phyloP scores from a whole-genome alignment of 2,113 vertebrate species.

The Spilogale gracilis region DNA sequence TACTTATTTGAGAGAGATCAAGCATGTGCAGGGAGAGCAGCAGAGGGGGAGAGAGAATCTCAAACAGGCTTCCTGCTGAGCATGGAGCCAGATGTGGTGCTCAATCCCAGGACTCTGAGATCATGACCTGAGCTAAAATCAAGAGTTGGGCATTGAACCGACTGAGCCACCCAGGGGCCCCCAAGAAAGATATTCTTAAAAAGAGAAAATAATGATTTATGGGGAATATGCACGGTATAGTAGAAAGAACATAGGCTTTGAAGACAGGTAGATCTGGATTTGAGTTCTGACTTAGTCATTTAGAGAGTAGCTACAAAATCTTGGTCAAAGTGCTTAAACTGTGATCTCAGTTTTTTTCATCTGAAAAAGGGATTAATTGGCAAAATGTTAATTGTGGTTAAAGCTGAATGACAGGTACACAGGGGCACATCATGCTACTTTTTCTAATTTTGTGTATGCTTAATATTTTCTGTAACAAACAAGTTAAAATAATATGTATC shows the following conservation, averaged over 20 bases:
- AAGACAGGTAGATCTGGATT: neutral
- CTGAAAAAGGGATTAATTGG: neutral
- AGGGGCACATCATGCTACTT: neutral
- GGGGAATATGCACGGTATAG: neutral
- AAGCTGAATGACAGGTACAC: neutral
- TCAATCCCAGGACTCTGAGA: neutral
- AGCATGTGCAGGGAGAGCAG: too few species aligned
- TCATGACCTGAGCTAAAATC: neutral
- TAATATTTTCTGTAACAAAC: neutral
- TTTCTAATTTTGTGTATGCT: neutral
- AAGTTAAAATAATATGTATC: slow-evolving; percentile 18
- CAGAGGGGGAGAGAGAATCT: too few species aligned
- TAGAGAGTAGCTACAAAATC: neutral
- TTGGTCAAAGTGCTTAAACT: neutral
- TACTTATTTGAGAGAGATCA: too few species aligned
- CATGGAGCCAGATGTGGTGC: neutral
- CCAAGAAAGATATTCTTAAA: neutral
- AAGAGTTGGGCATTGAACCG: neutral
- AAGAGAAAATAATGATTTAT: neutral
- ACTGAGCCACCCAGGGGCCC: neutral
- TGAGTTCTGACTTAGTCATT: neutral
- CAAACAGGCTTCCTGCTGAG: too few species aligned
- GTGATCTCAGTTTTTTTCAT: neutral
- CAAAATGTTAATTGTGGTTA: neutral
- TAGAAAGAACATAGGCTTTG: neutral